These are phyloP conservation scores for Sander lucioperca DNA, from an alignment of 2,113 vertebrate species.

Conservation along the genomic window DNA sequence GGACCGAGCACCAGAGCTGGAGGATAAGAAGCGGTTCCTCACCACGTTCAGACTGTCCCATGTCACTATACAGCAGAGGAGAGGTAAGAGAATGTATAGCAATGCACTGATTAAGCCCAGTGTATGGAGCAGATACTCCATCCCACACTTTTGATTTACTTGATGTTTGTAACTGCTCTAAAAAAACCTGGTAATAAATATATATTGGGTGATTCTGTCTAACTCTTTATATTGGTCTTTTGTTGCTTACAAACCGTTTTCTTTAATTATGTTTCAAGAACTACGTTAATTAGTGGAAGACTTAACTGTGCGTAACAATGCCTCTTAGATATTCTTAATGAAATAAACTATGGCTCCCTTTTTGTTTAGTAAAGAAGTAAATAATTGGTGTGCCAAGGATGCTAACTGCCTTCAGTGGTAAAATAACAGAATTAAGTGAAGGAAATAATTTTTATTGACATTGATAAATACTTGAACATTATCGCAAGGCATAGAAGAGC, in stretches of 20 bases:
- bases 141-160: neutral
- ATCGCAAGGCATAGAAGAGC: neutral
- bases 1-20: conserved; percentile 94
- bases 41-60: conserved; percentile 96
- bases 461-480: conserved; percentile 10
- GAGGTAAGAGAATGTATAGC: conserved; percentile 83
- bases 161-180: neutral
- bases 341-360: conserved; percentile 13
- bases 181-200: neutral
- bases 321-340: conserved; percentile 22
- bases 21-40: conserved; percentile 97
- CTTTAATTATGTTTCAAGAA: conserved; percentile 30
- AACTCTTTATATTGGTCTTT: neutral
- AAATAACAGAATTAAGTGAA: neutral
- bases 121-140: neutral
- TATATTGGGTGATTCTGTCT: neutral
- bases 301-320: conserved; percentile 33
- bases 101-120: neutral
- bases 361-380: conserved; percentile 10
- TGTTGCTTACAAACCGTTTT: conserved; percentile 5
- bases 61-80: conserved; percentile 92
- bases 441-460: neutral
- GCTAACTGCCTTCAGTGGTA: neutral
- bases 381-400: neutral
- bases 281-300: conserved; percentile 23